Conservation (phyloP, 2,113 vertebrate genomes). For the Sula dactylatra region DNA sequence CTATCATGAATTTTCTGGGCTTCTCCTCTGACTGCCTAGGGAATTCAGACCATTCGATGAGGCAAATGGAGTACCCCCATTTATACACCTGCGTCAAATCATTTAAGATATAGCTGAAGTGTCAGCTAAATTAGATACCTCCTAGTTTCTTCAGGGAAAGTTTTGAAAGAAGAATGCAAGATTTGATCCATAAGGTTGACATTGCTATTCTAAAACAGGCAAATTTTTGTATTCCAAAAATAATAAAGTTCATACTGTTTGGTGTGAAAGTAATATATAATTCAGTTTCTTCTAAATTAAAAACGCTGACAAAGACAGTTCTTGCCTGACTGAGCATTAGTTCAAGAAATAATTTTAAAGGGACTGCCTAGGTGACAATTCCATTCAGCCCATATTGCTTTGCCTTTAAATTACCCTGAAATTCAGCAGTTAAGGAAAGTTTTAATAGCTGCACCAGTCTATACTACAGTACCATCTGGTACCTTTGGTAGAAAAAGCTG, state of each 20-base stretch:
- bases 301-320: neutral
- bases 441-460: neutral
- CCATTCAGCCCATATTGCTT: neutral
- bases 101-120: neutral
- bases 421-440: neutral
- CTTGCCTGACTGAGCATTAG: neutral
- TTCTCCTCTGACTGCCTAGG: neutral
- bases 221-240: neutral
- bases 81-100: neutral
- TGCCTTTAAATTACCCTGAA: slow-evolving; percentile 22
- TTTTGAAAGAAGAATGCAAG: neutral
- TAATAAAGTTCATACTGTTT: neutral
- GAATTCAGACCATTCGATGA: neutral
- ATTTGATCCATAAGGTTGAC: neutral
- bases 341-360: neutral
- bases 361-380: neutral
- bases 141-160: neutral
- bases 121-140: neutral
- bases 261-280: neutral
- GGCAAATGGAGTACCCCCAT: neutral
- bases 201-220: neutral
- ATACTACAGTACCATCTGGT: neutral
- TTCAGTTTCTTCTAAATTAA: neutral
- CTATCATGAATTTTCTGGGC: neutral
- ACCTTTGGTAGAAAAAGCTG: neutral